A percentile compares a stretch with the other conserved stretches of the same genome.
Evolutionary conservation across 2,888 invertebrate genomes (phyloP).

Genomic region (Calameuta idolon): DNA sequence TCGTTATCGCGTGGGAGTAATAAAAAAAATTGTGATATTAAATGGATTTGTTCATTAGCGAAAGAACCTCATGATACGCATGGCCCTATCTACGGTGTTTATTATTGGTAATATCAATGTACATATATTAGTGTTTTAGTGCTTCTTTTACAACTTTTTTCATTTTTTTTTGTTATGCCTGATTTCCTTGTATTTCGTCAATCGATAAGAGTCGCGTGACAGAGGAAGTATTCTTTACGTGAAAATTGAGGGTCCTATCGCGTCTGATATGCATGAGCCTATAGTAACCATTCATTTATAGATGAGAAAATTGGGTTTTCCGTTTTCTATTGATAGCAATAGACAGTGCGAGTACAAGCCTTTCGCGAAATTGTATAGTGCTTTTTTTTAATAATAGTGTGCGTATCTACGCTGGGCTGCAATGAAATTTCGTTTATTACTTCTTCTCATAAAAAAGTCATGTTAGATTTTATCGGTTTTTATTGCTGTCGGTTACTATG

Average conservation of each 20-base stretch:
- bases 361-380: no score
- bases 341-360: background rate
- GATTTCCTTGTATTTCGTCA: background rate
- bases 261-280: background rate
- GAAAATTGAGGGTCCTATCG: background rate
- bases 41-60: background rate
- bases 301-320: background rate
- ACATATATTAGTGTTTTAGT: background rate
- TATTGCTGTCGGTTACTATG: no score
- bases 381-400: no score
- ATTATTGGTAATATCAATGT: background rate
- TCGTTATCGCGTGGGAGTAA: background rate
- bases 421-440: no score
- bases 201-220: background rate
- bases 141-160: background rate
- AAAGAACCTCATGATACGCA: background rate
- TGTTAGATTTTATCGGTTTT: no score
- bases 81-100: background rate
- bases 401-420: no score
- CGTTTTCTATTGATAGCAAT: background rate
- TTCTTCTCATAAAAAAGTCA: no score
- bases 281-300: background rate
- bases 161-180: background rate
- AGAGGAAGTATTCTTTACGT: background rate
- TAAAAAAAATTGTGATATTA: background rate